Base-by-base conservation (phyloP, 2,113 vertebrate species). In the Dicentrarchus labrax region DNA sequence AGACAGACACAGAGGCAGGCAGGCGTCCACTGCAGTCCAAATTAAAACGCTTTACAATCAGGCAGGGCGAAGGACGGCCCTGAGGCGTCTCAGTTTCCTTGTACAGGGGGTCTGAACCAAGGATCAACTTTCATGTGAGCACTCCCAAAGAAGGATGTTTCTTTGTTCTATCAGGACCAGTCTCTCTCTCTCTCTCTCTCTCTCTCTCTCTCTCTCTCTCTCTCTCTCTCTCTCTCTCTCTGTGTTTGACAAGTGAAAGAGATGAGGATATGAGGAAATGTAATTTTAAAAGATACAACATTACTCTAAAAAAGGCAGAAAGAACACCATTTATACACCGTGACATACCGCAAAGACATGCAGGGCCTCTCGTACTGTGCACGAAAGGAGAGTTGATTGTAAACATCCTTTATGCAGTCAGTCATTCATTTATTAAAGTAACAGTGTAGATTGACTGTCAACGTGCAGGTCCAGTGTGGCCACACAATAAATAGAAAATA, bases 81-180 rank as follows among this genome's bases (percentile, higher is more conserved):
- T 60, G 72, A 83, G 92, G 86, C 80, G 74, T 92, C 92, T 93
- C 91, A 87, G 88, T 91, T 94, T 93, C 80, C 92, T 87, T 54
- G 50, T 80, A 80, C 88, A 76, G 77, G 89, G 91, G 90, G 93
- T 94, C 93, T 93, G 89, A 92, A 80, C 83, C n/a, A 69, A 80
- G 92, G 93, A 94, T 94, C 93, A 92, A 91, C 90, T 94, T 95
- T 93, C 94, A 93, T 91, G 87, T 50, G 70, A 81, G 89, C 85
- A 72, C 90, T 89, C 85, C 86, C 82, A 89, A 84, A 92, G 86
- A 93, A 90, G 90, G 91, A 88, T 90, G 84, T 86, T 84, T 84
- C 93, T 95, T 95, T 94, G 92, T 94, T 93, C 91, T 80, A 73
- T 70, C 70, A 66, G 77, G 75, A 87, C 77, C 70, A 78, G 67